Conservation (phyloP, 2,888 invertebrate genomes). For the Amphipyra tragopoginis region DNA sequence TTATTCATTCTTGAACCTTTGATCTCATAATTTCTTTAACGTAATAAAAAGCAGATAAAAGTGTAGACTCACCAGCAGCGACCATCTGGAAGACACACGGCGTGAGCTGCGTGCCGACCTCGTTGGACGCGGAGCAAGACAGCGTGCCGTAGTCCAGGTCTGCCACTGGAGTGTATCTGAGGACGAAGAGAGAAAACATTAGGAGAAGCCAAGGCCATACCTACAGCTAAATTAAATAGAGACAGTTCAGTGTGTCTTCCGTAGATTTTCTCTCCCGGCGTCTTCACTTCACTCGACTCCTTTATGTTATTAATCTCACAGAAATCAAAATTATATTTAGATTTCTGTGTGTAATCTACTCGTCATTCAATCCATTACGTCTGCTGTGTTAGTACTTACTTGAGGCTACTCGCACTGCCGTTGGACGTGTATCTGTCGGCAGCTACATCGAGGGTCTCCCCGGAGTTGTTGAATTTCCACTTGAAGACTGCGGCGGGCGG, state of each 20-base stretch:
- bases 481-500: conserved; percentile 96
- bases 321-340: too few relatives aligned
- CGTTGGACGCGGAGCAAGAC: conserved; percentile 96
- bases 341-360: too few relatives aligned
- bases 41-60: too few relatives aligned
- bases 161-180: conserved; percentile 90
- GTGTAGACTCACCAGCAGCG: conserved; percentile 92
- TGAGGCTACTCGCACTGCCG: conserved; percentile 93
- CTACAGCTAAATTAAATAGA: too few relatives aligned
- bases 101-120: conserved; percentile 94
- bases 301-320: too few relatives aligned
- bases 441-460: conserved; percentile 95
- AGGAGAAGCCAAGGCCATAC: not conserved
- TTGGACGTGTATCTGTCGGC: conserved; percentile 94
- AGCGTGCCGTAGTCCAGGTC: conserved; percentile 96
- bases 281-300: too few relatives aligned
- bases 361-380: too few relatives aligned
- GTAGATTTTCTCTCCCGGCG: too few relatives aligned
- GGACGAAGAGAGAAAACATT: not conserved
- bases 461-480: conserved; percentile 98
- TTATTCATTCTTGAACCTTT: too few relatives aligned
- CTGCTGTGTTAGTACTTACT: conserved; percentile 83
- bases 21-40: too few relatives aligned
- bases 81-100: conserved; percentile 97
- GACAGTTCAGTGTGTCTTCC: too few relatives aligned